Base-by-base conservation (phyloP, 37 sponge, comb jelly and placozoan species). In the Agelas oroides region DNA sequence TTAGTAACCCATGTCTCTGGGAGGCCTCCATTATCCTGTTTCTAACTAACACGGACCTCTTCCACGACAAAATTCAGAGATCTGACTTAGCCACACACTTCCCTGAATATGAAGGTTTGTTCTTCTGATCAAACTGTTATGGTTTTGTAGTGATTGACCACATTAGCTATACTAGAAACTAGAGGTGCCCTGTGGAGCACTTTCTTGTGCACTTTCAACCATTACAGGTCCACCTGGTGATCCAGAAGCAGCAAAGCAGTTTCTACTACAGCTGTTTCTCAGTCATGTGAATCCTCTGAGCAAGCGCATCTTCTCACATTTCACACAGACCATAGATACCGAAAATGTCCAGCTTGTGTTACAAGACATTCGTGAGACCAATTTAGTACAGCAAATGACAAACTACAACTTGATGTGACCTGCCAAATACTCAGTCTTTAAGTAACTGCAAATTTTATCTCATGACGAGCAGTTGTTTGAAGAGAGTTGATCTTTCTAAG, bases 11-110 rank as follows among this genome's bases (percentile, higher is more conserved):
- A 14, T 98, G 91, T 90, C 96, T 98, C 75, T 54, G 74, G 38
- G 76, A 94, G 39, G 87, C 93, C 8, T 94, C 99, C 13, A 78
- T 96, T 21, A 92, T 98, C 32, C 83, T 98, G 32, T 98, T 98
- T 77, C 86, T 98, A 70, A 98, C 96, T 79, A 98, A 98, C 84
- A 96, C 80, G 53, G 99, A 98, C 76, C 86, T 98, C 30, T 76
- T 98, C 31, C 92, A 90, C n/a, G 97, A 98, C 69, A 98, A 98
- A 77, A 92, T 98, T 25, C 46, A 35, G 56, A 78, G 58, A 32
- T 98, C 99, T 20, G 68, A 98, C 53, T 81, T 98, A 12, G 83
- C 60, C 12, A 94, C 96, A 83, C 96, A 98, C 80, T 96, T 98
- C 67, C 93, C 93, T 23, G 86, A 84, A n/a, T 92, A 84, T 59